A percentile compares a stretch with the other conserved stretches of the same genome.
phyloP scores from a whole-genome alignment of 2,888 invertebrate species.

The Apoda limacodes region DNA sequence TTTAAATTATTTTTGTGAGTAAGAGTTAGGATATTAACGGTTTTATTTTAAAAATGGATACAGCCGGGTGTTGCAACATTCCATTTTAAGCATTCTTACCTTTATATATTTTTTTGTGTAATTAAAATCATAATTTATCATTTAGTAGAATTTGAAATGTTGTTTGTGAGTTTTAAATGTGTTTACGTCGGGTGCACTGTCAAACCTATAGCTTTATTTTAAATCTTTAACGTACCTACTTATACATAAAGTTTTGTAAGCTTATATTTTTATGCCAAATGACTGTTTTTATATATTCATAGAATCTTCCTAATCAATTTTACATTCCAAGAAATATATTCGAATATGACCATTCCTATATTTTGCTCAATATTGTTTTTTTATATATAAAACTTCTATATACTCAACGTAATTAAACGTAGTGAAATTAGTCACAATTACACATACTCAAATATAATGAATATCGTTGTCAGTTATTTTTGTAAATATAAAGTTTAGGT shows the following conservation, averaged over 20 bases:
- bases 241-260: too few species aligned
- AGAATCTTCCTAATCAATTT: constrained; percentile 16
- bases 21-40: constrained; percentile 21
- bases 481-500: constrained; percentile 25
- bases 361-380: constrained; percentile 23
- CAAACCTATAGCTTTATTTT: constrained; percentile 20
- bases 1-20: constrained; percentile 20
- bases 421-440: constrained; percentile 41
- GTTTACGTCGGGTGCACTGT: constrained; percentile 51
- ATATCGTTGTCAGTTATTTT: constrained; percentile 16
- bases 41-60: constrained; percentile 34
- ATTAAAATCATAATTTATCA: constrained; percentile 57
- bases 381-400: constrained; percentile 24
- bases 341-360: constrained; percentile 20
- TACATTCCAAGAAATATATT: constrained; percentile 16
- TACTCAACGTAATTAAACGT: constrained; percentile 47
- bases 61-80: constrained; percentile 46
- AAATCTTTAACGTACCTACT: too few species aligned
- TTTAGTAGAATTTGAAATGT: constrained; percentile 55
- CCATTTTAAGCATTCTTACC: constrained; percentile 33
- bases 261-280: too few species aligned
- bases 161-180: constrained; percentile 42
- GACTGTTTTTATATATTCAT: too few species aligned
- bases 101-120: constrained; percentile 37
- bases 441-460: constrained; percentile 45